These are phyloP conservation scores for Heliconius nattereri DNA, from an alignment of 1,140 invertebrate species.

Conservation along the genomic window DNA sequence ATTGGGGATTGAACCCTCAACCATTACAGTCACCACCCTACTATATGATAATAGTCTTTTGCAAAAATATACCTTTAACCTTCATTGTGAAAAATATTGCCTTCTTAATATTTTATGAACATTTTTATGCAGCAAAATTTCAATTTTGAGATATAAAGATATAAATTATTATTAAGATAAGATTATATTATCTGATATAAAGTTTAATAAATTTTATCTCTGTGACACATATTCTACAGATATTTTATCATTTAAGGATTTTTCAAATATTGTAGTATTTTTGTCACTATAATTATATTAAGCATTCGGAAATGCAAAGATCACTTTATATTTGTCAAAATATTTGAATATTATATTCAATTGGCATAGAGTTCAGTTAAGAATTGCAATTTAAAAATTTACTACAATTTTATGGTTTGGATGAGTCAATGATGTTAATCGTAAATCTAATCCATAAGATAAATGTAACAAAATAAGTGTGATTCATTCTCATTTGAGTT, in stretches of 20 bases:
- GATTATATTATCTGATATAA: not conserved
- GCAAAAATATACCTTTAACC: not conserved
- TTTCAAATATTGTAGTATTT: not conserved
- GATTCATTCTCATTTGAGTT: not conserved
- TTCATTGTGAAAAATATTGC: too few species aligned
- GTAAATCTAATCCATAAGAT: not conserved
- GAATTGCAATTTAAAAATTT: too few species aligned
- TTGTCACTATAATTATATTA: too few species aligned
- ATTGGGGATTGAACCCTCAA: not conserved
- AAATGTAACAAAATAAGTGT: not conserved
- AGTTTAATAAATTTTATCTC: not conserved
- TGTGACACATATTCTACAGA: not conserved
- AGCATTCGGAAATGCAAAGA: too few species aligned
- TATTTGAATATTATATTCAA: too few species aligned
- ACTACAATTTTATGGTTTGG: too few species aligned
- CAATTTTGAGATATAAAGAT: not conserved
- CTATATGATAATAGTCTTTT: not conserved
- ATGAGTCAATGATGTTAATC: not conserved
- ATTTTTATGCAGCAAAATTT: not conserved
- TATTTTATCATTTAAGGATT: not conserved
- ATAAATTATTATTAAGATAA: not conserved
- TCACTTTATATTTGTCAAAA: too few species aligned
- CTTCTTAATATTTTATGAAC: not conserved
- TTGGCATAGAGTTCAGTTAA: too few species aligned
- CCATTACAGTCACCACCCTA: too few species aligned